phyloP scores from a whole-genome alignment of 2,797 vertebrate species.

The Microctenopoma steveboyesi region DNA sequence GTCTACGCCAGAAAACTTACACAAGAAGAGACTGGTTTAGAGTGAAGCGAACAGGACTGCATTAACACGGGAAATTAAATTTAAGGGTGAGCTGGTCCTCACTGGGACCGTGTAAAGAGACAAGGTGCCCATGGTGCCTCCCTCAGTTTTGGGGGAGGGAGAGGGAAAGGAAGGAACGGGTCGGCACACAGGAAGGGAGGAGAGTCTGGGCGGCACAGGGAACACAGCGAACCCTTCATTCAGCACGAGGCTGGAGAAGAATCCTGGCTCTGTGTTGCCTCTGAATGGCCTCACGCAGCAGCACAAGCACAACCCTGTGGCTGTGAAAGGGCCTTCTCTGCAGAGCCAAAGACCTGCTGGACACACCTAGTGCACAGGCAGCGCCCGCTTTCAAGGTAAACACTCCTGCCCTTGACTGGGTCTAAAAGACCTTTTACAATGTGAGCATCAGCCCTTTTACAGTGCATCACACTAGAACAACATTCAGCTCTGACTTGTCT shows the following conservation, averaged over 20 bases:
- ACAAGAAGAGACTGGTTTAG: slow-evolving; percentile 12
- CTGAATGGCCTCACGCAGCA: slow-evolving; percentile 83
- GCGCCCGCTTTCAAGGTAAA: slow-evolving; percentile 76
- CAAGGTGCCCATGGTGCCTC: slow-evolving; percentile 60
- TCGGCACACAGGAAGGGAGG: slow-evolving; percentile 92
- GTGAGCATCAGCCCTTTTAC: slow-evolving; percentile 33
- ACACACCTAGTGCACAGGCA: slow-evolving; percentile 72
- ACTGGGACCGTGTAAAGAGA: slow-evolving; percentile 21
- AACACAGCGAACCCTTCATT: slow-evolving; percentile 91
- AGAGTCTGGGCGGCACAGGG: slow-evolving; percentile 83
- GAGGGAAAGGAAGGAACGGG: slow-evolving; percentile 87
- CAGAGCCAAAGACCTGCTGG: slow-evolving; percentile 83
- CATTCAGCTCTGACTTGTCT: neutral
- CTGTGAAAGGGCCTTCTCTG: slow-evolving; percentile 87
- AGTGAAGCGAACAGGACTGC: slow-evolving; percentile 1
- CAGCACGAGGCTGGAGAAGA: slow-evolving; percentile 87
- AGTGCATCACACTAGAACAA: slow-evolving; percentile 22
- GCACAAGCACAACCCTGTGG: slow-evolving; percentile 91
- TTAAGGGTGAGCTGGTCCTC: slow-evolving; percentile 30
- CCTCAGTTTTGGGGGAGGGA: slow-evolving; percentile 41
- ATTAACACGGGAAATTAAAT: slow-evolving; percentile 4
- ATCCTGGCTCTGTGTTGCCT: slow-evolving; percentile 90
- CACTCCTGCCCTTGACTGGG: slow-evolving; percentile 73
- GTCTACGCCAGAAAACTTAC: neutral
- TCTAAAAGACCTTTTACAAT: slow-evolving; percentile 72